phyloP scores from a whole-genome alignment of 2,888 invertebrate species.

The Nemoura dubitans region DNA sequence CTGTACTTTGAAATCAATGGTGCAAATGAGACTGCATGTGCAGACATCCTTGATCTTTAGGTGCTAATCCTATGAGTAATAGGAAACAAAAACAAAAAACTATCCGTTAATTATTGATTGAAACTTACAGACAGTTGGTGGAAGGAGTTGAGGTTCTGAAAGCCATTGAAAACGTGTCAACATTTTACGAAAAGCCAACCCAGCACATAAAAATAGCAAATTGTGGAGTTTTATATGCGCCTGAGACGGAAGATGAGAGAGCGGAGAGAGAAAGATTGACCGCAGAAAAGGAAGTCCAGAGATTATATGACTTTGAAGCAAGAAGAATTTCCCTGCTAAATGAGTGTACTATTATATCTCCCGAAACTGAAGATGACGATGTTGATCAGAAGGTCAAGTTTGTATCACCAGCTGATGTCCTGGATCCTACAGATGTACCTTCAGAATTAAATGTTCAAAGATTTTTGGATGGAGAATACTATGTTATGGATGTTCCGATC shows the following conservation, averaged over 20 bases:
- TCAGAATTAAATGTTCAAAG: not conserved
- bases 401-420: not conserved
- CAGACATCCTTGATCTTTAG: too few species aligned
- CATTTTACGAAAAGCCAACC: conserved; percentile 70
- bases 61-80: too few species aligned
- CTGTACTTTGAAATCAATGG: too few species aligned
- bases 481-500: not conserved
- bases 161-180: conserved; percentile 69
- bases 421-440: not conserved
- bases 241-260: not conserved
- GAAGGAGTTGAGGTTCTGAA: conserved; percentile 71
- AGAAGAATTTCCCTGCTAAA: not conserved
- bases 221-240: conserved; percentile 58
- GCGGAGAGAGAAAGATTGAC: not conserved
- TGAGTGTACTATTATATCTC: not conserved
- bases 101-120: conserved; percentile 3
- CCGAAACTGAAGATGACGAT: not conserved
- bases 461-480: not conserved
- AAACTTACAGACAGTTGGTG: conserved; percentile 66
- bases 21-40: too few species aligned
- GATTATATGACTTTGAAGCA: not conserved
- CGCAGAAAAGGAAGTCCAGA: not conserved
- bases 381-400: not conserved
- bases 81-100: too few species aligned
- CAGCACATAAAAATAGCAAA: conserved; percentile 34